A percentile compares a stretch with the other conserved stretches of the same genome.
These are phyloP conservation scores for mouse (Mus musculus) DNA, from an alignment of 2,113 vertebrate genomes.

Conservation along the genomic window GRCm39 chrX:102392001-102392500, in stretches of 20 bases:
- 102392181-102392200: not conserved
- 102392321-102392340: not conserved
- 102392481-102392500: not conserved
- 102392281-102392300: not conserved
- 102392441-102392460: not conserved
- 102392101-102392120: not conserved
- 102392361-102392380: not conserved
- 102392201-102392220: not conserved
- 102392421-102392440: not conserved
- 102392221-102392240: not conserved
- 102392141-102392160: not conserved
- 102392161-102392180: not conserved
- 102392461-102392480: not conserved
- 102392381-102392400: not conserved
- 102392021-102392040: no score
- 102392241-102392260: not conserved
- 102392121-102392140: not conserved
- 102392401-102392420: not conserved
- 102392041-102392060: no score
- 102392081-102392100: not conserved
- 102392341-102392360: not conserved
- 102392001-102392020: no score
- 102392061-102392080: not conserved
- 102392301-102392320: not conserved
- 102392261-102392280: not conserved